Evolutionary conservation across 2,113 vertebrate genomes (phyloP).

Genomic region (Coracopsis vasa): DNA sequence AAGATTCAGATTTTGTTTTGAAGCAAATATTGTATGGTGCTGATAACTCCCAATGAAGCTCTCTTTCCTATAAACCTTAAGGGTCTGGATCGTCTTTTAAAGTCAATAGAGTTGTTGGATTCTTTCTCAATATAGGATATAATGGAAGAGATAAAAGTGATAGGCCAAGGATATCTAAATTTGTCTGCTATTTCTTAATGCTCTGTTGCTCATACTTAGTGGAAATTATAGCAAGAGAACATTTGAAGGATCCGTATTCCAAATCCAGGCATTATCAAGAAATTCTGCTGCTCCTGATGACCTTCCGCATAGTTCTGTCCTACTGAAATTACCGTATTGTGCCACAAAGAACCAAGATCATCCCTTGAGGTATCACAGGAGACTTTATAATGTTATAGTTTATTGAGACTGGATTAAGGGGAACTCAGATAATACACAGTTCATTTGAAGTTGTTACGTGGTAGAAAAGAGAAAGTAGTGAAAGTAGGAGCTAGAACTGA

Average conservation of each 20-base stretch:
- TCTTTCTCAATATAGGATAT: not conserved
- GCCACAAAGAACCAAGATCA: not conserved
- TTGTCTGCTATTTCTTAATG: not conserved
- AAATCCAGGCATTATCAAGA: not conserved
- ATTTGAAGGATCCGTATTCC: not conserved
- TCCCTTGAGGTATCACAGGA: not conserved
- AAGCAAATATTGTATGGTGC: not conserved
- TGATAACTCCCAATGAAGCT: not conserved
- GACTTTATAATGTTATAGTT: not conserved
- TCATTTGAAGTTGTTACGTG: not conserved
- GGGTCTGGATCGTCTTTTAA: not conserved
- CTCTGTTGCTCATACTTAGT: not conserved
- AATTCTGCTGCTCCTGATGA: not conserved
- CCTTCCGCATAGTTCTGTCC: not conserved
- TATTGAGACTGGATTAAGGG: not conserved
- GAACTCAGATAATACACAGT: not conserved
- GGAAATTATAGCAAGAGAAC: not conserved
- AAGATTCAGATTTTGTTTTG: not conserved
- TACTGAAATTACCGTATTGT: not conserved
- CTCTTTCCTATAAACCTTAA: not conserved
- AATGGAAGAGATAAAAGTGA: not conserved
- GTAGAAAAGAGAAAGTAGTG: not conserved
- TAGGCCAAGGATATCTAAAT: not conserved
- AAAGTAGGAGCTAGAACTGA: not conserved
- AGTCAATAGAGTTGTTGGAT: not conserved